Base-by-base conservation (phyloP, 2,888 invertebrate species). In the Dexiosoma caninum region DNA sequence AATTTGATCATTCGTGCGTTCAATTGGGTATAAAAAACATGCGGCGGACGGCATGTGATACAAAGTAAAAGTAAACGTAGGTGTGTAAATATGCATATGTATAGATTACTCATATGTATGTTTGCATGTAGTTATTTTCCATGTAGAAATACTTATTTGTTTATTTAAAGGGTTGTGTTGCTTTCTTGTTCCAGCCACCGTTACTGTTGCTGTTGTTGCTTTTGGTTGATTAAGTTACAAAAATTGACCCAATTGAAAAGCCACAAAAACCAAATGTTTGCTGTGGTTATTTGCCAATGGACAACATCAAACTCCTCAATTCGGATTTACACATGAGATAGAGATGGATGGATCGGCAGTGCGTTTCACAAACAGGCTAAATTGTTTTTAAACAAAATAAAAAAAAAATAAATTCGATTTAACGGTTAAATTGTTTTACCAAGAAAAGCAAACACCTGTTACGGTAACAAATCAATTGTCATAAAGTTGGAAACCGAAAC, bases 171-270 rank as follows among this genome's bases (percentile, higher is more conserved):
- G 77, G 69, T 69, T 77, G 62, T 10, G 14, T 37, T 69, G 6
- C 6, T 27, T 49, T 57, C n/a, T n/a, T n/a, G n/a, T n/a, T n/a
- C n/a, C n/a, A n/a, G n/a, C n/a, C n/a, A n/a, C n/a, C n/a, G 23
- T 55, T 30, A 14, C 49, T 40, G 32, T 14, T 49, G 53, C 2
- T 70, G 60, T 46, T 62, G 23, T 60, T 37, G 35, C 35, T 40
- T 21, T 23, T 69, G 67, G 53, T 76, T 81, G 80, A 81, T 81
- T 81, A 81, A 72, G 76, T 81, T 69, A 77, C 72, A 76, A 53
- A 81, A 72, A 77, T 77, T 81, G 81, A 81, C 81, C 81, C 77
- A 81, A 81, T 81, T 77, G 81, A 69, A 74, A 64, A 51, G 55
- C 77, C 81, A 81, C 81, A 74, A 49, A 74, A 80, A 60, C 49